Percentiles rank a stretch among this genome's conserved stretches.
phyloP scores from a whole-genome alignment of 53 echinoderm and acorn worm genomes.

The Patiria pectinifera region DNA sequence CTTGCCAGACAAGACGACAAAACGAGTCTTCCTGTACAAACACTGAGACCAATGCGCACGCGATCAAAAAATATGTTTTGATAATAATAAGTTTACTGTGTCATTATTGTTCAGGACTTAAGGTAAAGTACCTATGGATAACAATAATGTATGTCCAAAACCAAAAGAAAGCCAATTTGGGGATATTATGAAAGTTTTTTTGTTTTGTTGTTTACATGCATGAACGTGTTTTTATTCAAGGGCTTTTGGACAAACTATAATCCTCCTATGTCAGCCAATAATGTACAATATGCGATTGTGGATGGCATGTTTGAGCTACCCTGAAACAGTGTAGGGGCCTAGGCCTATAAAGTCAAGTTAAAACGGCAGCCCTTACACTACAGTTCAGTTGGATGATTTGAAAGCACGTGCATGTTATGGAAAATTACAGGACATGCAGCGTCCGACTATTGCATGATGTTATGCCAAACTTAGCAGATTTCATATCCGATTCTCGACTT shows the following conservation, averaged over 20 bases:
- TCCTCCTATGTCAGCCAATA: too few species aligned
- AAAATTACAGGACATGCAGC: background rate
- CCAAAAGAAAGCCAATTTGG: too few species aligned
- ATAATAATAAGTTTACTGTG: too few species aligned
- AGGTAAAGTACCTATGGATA: too few species aligned
- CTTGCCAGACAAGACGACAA: background rate
- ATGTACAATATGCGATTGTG: too few species aligned
- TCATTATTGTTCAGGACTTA: too few species aligned
- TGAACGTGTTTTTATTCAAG: background rate
- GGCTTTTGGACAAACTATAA: background rate
- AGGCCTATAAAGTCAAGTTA: too few species aligned
- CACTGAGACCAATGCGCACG: background rate
- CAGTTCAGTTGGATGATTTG: background rate
- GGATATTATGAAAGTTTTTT: too few species aligned
- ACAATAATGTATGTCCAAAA: too few species aligned
- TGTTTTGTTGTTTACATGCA: background rate
- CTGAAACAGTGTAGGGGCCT: too few species aligned
- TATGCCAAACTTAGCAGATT: background rate
- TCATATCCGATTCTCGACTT: constrained; percentile 6
- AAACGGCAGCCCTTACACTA: background rate
- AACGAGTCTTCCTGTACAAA: background rate
- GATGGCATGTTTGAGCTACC: too few species aligned
- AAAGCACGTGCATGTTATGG: background rate
- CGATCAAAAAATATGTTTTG: background rate
- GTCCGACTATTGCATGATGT: constrained; percentile 3